Conservation (phyloP, 2,797 vertebrate species). For the Pipistrellus nathusii region DNA sequence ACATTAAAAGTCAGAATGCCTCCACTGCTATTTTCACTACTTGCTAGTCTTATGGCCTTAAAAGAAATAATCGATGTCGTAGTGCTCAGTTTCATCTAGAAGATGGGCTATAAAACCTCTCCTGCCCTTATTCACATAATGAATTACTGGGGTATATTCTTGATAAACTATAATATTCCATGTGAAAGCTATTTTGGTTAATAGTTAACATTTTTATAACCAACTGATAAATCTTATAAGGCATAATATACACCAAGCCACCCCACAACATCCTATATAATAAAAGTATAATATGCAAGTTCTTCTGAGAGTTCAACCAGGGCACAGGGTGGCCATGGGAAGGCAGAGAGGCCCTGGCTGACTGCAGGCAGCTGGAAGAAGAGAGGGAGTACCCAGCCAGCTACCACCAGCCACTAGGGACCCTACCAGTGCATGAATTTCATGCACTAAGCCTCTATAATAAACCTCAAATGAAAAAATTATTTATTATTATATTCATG, state of each 20-base stretch:
- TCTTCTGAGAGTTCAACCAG: too few relatives aligned
- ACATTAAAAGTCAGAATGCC: not conserved
- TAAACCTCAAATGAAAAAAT: not conserved
- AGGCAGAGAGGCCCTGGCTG: too few relatives aligned
- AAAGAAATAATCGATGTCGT: not conserved
- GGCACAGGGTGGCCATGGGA: too few relatives aligned
- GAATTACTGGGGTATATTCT: not conserved
- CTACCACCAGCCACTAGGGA: too few relatives aligned
- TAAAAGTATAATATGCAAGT: too few relatives aligned
- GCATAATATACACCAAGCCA: slow-evolving; percentile 14
- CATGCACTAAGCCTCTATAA: not conserved
- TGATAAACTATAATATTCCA: not conserved
- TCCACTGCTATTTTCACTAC: not conserved
- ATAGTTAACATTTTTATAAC: not conserved
- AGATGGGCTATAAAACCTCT: not conserved
- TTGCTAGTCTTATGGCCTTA: not conserved
- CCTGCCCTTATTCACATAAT: not conserved
- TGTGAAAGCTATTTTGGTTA: slow-evolving; percentile 4
- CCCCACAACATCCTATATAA: not conserved
- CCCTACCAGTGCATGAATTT: too few relatives aligned
- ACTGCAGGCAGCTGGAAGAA: too few relatives aligned
- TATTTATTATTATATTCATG: not conserved
- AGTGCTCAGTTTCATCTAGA: not conserved
- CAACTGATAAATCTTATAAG: not conserved
- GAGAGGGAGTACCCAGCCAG: too few relatives aligned